Evolutionary conservation across 1,140 invertebrate genomes (phyloP).

Genomic region (Diorhabda sublineata): DNA sequence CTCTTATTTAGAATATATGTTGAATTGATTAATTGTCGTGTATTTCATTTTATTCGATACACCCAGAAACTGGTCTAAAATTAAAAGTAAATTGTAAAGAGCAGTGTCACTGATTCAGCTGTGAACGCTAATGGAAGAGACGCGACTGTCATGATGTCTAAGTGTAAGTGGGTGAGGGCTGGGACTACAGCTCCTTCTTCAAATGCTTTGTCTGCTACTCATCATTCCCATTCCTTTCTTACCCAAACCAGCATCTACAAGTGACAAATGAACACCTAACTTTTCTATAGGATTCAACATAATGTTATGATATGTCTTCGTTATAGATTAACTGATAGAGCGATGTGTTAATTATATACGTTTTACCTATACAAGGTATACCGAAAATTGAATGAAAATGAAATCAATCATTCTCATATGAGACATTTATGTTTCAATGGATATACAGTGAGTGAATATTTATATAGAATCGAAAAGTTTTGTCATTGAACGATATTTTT

Average conservation of each 20-base stretch:
- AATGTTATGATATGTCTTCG: slow-evolving; percentile 4
- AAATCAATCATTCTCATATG: too few relatives aligned
- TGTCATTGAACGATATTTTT: too few relatives aligned
- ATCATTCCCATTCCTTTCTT: neutral
- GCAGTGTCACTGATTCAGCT: neutral
- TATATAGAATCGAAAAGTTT: too few relatives aligned
- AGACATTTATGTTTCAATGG: too few relatives aligned
- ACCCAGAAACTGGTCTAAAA: neutral
- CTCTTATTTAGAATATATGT: too few relatives aligned
- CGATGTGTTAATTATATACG: neutral
- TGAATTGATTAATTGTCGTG: too few relatives aligned
- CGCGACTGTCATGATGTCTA: slow-evolving; percentile 7
- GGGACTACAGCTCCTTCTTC: neutral
- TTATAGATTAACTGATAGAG: neutral
- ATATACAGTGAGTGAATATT: too few relatives aligned
- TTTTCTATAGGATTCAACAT: slow-evolving; percentile 1
- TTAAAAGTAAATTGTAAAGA: neutral
- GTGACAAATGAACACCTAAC: slow-evolving; percentile 14
- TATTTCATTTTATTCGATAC: too few relatives aligned
- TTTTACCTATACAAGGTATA: too few relatives aligned
- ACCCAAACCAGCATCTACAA: neutral
- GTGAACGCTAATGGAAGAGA: slow-evolving; percentile 6
- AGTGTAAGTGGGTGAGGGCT: slow-evolving; percentile 1
- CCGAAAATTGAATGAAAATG: too few relatives aligned
- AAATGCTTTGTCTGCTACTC: slow-evolving; percentile 6